These are phyloP conservation scores for Papilio demoleus DNA, from an alignment of 2,888 invertebrate genomes.

Conservation along the genomic window DNA sequence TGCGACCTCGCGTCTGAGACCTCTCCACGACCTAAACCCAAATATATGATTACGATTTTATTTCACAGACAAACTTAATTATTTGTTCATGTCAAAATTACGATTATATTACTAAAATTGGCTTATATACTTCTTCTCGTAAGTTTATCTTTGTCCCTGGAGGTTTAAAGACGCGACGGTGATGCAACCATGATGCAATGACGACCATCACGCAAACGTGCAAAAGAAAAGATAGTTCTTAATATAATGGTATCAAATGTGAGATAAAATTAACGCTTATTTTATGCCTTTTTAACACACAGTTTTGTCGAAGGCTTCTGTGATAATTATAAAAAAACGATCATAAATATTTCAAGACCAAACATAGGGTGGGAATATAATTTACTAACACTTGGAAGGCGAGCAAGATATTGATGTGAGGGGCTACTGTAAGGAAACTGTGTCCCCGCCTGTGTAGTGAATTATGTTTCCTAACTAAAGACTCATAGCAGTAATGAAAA, in stretches of 20 bases:
- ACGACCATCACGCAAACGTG: too few species aligned
- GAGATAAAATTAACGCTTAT: background rate
- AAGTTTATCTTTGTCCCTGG: too few species aligned
- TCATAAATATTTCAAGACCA: background rate
- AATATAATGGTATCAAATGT: background rate
- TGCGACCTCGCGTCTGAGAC: conserved; percentile 29
- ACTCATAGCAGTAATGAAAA: background rate
- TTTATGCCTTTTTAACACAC: background rate
- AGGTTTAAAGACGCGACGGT: too few species aligned
- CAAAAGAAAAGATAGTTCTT: too few species aligned
- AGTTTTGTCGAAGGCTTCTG: background rate
- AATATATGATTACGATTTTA: background rate
- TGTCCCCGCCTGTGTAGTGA: background rate
- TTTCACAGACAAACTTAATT: background rate
- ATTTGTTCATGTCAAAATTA: background rate
- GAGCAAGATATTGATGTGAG: background rate
- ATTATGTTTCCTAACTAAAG: background rate
- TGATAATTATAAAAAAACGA: background rate
- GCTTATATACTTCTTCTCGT: too few species aligned
- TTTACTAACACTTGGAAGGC: background rate
- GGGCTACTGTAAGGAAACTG: background rate
- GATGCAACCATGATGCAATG: too few species aligned
- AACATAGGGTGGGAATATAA: background rate
- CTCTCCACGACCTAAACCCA: background rate
- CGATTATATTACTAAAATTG: too few species aligned